Percentiles rank a stretch among this genome's conserved stretches.
Conservation (phyloP, 2,113 vertebrate species). For the Myodes glareolus region DNA sequence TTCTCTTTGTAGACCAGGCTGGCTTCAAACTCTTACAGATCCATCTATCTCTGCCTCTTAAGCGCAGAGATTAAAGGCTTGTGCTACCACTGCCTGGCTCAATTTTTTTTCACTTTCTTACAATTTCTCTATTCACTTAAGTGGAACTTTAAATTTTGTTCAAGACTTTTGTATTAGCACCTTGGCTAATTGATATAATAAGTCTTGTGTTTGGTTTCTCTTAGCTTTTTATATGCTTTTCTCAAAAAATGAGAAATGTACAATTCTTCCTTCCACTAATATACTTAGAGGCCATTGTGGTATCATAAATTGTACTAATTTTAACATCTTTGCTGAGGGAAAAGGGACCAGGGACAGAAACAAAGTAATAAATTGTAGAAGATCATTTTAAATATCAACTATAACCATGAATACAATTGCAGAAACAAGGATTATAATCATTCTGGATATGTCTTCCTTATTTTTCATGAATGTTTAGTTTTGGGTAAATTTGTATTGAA, state of each 20-base stretch:
- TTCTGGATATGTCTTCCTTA: conserved; percentile 9
- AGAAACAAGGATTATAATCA: not conserved
- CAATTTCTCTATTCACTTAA: not conserved
- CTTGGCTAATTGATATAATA: not conserved
- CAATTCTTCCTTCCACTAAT: not conserved
- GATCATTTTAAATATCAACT: not conserved
- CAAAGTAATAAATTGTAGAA: not conserved
- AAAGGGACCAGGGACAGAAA: not conserved
- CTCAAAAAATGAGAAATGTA: not conserved
- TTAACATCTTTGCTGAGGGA: not conserved
- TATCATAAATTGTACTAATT: not conserved
- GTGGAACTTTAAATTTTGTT: not conserved
- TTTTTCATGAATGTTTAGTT: not conserved
- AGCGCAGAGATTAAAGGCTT: too few species aligned
- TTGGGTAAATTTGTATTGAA: not conserved
- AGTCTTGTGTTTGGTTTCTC: not conserved
- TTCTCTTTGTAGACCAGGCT: too few species aligned
- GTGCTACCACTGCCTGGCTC: too few species aligned
- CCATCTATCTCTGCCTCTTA: too few species aligned
- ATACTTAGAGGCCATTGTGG: not conserved
- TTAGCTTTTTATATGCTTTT: not conserved
- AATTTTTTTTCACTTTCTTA: not conserved
- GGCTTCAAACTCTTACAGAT: too few species aligned
- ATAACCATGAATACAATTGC: not conserved
- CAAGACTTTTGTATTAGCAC: not conserved